Evolutionary conservation across 1,140 invertebrate genomes (phyloP), one percentile per base, ranked within the genome.

Genomic region (Hylyphantes graminicola): DNA sequence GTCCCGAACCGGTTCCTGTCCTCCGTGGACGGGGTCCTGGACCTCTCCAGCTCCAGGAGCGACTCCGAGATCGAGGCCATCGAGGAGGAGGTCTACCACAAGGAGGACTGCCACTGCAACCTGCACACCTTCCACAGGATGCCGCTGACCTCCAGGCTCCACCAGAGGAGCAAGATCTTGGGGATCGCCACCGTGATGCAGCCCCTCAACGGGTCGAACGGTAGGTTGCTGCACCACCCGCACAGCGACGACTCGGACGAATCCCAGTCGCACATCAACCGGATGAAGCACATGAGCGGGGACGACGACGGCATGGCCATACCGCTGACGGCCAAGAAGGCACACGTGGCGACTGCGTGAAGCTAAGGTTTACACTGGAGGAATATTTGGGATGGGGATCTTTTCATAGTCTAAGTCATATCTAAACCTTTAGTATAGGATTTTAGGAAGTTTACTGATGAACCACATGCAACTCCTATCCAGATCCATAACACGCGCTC

Each of bases 1-100:
- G 70, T 65, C 2, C 85, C 75, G 13, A 74, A 73, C 17, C 17
- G 83, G 11, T 85, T 73, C 48, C 53, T 82, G 3, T 73, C 76
- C 7, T 73, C 75, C 2, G 73, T 77, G 48, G 86, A 87, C 7
- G 87, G 87, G 15, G 87, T 87, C 11, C 81, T 87, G 11, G 87
- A 87, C 79, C 85, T 87, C 9, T 87, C 87, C 13, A 80, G 82
- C 21, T 87, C 87, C 17, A 72, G 87, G 59, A 86, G 85, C 88
- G 96, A 97, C 88, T 96, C 95, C 0, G 96, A 97, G 87, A 87
- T 88, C 57, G 95, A 96, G 88, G 96, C 95, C 0, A 78, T 77
- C 50, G 95, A 97, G 15, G 70, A 74, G 54, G 80, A 63, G 7
- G 51, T 19, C 7, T 57, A 81, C 55, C 76, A 64, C 9, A 55